Percentiles rank a stretch among this genome's conserved stretches.
phyloP scores from a whole-genome alignment of 2,888 invertebrate species.

The Ganaspis brasiliensis region DNA sequence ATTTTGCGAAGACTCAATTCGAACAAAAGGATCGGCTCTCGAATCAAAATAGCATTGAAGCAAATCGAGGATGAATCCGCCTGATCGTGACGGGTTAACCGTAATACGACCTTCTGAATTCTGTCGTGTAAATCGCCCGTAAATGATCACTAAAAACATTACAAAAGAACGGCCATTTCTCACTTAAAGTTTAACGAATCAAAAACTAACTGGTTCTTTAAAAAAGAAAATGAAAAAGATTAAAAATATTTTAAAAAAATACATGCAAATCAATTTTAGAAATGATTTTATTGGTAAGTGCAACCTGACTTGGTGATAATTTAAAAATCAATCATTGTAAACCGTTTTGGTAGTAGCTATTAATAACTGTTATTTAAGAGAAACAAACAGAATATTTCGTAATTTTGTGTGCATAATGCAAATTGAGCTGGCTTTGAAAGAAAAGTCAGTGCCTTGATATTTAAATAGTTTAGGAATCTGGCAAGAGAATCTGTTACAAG shows the following conservation, averaged over 20 bases:
- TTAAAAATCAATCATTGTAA: too few relatives aligned
- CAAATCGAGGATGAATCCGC: constrained; percentile 67
- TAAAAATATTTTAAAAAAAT: too few relatives aligned
- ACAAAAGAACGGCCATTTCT: not conserved
- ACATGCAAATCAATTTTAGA: too few relatives aligned
- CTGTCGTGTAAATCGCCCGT: constrained; percentile 51
- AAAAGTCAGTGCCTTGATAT: not conserved
- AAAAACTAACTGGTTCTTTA: not conserved
- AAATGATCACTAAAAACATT: not conserved
- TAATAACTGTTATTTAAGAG: too few relatives aligned
- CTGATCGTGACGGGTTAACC: constrained; percentile 62
- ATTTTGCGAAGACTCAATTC: not conserved
- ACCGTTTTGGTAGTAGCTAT: too few relatives aligned
- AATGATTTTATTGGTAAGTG: too few relatives aligned
- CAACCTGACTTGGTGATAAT: too few relatives aligned
- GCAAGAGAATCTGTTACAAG: constrained; percentile 24
- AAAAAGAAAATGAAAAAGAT: too few relatives aligned
- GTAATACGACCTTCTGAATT: constrained; percentile 58
- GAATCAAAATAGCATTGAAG: constrained; percentile 60
- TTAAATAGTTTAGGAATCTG: constrained; percentile 14
- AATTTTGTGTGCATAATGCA: not conserved
- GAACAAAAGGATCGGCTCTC: constrained; percentile 56
- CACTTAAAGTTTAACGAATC: constrained; percentile 4
- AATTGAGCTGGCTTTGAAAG: not conserved
- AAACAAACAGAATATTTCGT: constrained; percentile 3